phyloP scores from a whole-genome alignment of 2,888 invertebrate species.

The Villa cingulata region DNA sequence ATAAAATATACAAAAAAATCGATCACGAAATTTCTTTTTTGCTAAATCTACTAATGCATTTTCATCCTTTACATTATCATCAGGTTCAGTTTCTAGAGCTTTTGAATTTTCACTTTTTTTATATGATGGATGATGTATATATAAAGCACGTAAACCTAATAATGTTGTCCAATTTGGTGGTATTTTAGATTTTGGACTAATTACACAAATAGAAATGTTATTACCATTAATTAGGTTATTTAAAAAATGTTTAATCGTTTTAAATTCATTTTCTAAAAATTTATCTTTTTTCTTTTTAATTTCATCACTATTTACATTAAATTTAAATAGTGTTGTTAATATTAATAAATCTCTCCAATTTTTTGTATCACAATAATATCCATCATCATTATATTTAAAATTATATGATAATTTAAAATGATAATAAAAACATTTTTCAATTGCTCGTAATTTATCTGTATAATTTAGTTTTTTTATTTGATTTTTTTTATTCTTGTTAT shows the following conservation, averaged over 20 bases:
- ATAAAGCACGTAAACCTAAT: constrained; percentile 27
- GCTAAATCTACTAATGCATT: constrained; percentile 9
- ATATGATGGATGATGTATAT: constrained; percentile 17
- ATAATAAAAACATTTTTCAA: constrained; percentile 20
- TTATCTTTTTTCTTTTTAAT: background rate
- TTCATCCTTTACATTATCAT: background rate
- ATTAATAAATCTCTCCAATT: background rate
- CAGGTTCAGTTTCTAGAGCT: background rate
- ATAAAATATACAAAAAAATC: constrained; percentile 24
- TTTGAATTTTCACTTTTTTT: background rate
- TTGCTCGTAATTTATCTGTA: constrained; percentile 11
- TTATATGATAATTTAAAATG: constrained; percentile 29
- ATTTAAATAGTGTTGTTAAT: background rate
- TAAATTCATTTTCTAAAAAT: background rate
- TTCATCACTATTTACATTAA: background rate
- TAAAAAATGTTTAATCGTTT: background rate
- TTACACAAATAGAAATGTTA: background rate
- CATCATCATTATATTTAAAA: constrained; percentile 9
- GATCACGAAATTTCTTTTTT: constrained; percentile 22
- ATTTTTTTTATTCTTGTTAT: background rate
- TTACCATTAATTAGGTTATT: constrained; percentile 1
- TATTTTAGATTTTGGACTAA: constrained; percentile 7
- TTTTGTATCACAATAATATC: background rate
- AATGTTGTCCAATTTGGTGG: constrained; percentile 28
- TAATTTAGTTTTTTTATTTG: constrained; percentile 5